phyloP scores from a whole-genome alignment of 2,888 invertebrate genomes.

The Nycteola revayana region DNA sequence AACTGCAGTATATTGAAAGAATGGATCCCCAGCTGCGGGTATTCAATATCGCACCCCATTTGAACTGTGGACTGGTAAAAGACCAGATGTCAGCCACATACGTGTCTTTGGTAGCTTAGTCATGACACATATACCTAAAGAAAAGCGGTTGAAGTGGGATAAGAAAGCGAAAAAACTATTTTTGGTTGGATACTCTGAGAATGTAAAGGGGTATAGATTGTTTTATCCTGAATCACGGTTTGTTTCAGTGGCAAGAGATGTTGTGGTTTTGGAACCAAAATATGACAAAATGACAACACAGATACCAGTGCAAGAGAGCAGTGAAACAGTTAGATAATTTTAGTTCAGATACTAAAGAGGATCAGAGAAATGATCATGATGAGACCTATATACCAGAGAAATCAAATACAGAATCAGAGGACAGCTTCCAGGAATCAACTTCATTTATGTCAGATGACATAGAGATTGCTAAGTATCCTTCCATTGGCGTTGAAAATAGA shows the following conservation, averaged over 20 bases:
- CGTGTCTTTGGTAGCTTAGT: conserved; percentile 5
- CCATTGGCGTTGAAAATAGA: no score
- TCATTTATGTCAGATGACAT: not conserved
- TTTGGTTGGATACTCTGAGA: conserved; percentile 28
- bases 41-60: conserved; percentile 1
- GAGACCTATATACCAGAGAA: not conserved
- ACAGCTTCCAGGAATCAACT: conserved; percentile 1
- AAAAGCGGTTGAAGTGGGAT: conserved; percentile 6
- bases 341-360: conserved; percentile 3
- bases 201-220: conserved; percentile 29
- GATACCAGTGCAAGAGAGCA: conserved; percentile 8
- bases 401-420: not conserved
- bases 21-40: conserved; percentile 1
- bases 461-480: no score
- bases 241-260: conserved; percentile 10
- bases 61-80: conserved; percentile 5
- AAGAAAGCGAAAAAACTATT: conserved; percentile 15
- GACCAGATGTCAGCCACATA: conserved; percentile 1
- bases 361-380: not conserved
- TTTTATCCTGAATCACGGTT: conserved; percentile 14
- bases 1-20: conserved; percentile 3
- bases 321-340: not conserved
- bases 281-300: not conserved
- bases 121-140: conserved; percentile 9
- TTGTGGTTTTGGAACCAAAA: conserved; percentile 18